Base-by-base conservation (phyloP, 2,797 vertebrate species). In the Cryptoblepharus egeriae region DNA sequence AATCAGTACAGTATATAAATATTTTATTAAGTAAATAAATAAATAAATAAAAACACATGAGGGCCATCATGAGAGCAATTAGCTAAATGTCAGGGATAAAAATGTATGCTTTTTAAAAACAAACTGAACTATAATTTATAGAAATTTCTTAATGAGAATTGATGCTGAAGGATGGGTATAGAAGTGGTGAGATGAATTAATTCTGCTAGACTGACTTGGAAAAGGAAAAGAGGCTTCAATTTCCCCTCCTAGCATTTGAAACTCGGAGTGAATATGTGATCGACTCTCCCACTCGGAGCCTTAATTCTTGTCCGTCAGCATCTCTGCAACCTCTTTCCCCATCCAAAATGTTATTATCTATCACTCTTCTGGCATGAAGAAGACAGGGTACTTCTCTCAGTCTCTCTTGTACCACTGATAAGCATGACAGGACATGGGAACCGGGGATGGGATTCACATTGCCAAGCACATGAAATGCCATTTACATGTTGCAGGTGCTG, bases 281-380 rank as follows among this genome's bases (percentile, higher is more conserved):
- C 88, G 87, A 87, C 91, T 94, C 75, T 85, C 94, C 91, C 84
- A 89, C 90, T 81, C 79, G 84, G 89, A 1, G 0, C 86, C 88
- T 94, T 88, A 87, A 94, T 91, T 93, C 89, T 87, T 70, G 85
- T 55, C 91, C 83, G 0, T 94, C 93, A 94, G 92, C 20, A 58
- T 22, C 83, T 85, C 81, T 49, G 3, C 88, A 82, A 89, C 87
- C 65, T 76, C 67, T 68, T 82, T 88, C 90, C 88, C 90, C 87
- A 86, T 87, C 82, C 70, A 16, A 85, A 88, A 93, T 85, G 88
- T 89, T 93, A 94, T 92, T 92, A 94, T 93, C 94, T 90, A 91
- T 93, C 93, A 89, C 82, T 91, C 88, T 88, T 64, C 77, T 70
- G 87, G 87, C 88, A 79, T 85, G 89, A 94, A 82, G 83, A 85